These are phyloP conservation scores for Tiaroga cobitis DNA, from an alignment of 2,797 vertebrate species.

Conservation along the genomic window DNA sequence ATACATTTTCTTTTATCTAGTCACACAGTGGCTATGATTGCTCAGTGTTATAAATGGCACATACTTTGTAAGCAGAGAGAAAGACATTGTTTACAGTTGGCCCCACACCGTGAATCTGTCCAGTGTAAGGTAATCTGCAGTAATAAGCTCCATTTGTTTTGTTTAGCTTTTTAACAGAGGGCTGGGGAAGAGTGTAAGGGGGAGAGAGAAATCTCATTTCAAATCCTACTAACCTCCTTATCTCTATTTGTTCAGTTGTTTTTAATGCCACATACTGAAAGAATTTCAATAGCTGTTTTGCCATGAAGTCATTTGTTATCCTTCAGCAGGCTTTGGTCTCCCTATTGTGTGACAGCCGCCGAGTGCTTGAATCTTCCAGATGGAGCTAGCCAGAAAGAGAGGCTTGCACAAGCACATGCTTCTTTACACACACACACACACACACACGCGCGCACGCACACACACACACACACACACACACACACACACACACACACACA, in stretches of 20 bases:
- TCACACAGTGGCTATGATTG: slow-evolving; percentile 74
- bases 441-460: no score
- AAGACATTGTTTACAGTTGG: slow-evolving; percentile 84
- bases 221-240: slow-evolving; percentile 98
- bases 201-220: slow-evolving; percentile 87
- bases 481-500: slow-evolving; percentile 65
- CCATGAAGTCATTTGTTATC: slow-evolving; percentile 99
- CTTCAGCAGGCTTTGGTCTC: slow-evolving; percentile 96
- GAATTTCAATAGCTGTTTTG: slow-evolving; percentile 99
- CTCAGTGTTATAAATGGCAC: slow-evolving; percentile 84
- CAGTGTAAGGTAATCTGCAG: slow-evolving; percentile 88
- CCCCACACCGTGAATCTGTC: slow-evolving; percentile 84
- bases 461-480: no score
- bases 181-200: slow-evolving; percentile 52
- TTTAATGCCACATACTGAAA: slow-evolving; percentile 99
- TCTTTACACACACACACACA: slow-evolving; percentile 41
- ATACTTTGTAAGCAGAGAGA: slow-evolving; percentile 78
- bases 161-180: slow-evolving; percentile 85
- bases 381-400: slow-evolving; percentile 92
- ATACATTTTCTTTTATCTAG: slow-evolving; percentile 80
- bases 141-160: slow-evolving; percentile 93
- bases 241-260: slow-evolving; percentile 99
- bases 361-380: slow-evolving; percentile 96
- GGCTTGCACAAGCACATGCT: slow-evolving; percentile 64
- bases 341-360: slow-evolving; percentile 96